phyloP scores from a whole-genome alignment of 2,888 invertebrate genomes.

The Epinotia ramella region DNA sequence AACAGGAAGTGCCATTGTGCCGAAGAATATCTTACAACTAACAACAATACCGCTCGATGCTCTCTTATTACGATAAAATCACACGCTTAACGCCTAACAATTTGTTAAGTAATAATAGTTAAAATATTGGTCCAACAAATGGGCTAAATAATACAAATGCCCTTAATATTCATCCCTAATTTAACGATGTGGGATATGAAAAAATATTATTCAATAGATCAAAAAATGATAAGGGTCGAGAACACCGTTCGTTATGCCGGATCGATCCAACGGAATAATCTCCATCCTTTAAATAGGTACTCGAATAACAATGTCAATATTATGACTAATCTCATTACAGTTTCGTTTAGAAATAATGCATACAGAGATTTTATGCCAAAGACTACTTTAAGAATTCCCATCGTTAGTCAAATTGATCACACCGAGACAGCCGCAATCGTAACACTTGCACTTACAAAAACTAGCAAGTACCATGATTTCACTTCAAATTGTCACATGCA shows the following conservation, averaged over 20 bases:
- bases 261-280: slow-evolving; percentile 80
- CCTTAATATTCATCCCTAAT: slow-evolving; percentile 86
- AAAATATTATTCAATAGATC: slow-evolving; percentile 85
- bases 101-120: slow-evolving; percentile 85
- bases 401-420: slow-evolving; percentile 74
- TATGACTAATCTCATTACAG: slow-evolving; percentile 85
- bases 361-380: slow-evolving; percentile 78
- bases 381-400: slow-evolving; percentile 69
- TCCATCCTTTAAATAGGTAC: slow-evolving; percentile 80
- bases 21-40: slow-evolving; percentile 84
- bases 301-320: slow-evolving; percentile 85
- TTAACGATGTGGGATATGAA: slow-evolving; percentile 85
- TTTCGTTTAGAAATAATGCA: slow-evolving; percentile 81
- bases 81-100: slow-evolving; percentile 86
- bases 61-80: slow-evolving; percentile 85
- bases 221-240: slow-evolving; percentile 84
- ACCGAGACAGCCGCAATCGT: slow-evolving; percentile 77
- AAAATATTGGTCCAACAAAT: slow-evolving; percentile 86
- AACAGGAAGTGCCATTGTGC: slow-evolving; percentile 86
- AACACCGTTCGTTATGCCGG: slow-evolving; percentile 76
- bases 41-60: slow-evolving; percentile 85
- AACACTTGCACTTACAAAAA: slow-evolving; percentile 74
- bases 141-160: slow-evolving; percentile 86
- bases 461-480: slow-evolving; percentile 62
- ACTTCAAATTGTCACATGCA: slow-evolving; percentile 67